Evolutionary conservation across 2,113 vertebrate species (phyloP).

Genomic region (Pteruthius melanotis): DNA sequence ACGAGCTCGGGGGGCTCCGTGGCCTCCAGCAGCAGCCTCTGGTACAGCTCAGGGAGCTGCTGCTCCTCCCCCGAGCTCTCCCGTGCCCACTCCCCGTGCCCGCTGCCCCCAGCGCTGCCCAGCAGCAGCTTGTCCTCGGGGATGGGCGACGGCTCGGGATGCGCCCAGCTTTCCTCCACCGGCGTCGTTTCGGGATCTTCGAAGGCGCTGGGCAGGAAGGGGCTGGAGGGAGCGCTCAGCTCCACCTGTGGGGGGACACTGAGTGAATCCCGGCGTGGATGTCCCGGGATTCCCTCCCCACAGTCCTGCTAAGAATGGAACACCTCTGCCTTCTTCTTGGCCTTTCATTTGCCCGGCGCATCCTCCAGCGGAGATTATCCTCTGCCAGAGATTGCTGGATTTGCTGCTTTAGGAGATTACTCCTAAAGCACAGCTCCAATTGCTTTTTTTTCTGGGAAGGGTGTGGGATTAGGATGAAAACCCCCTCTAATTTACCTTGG

Average conservation of each 20-base stretch:
- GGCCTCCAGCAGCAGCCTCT: background rate
- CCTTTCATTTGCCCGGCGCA: fast-evolving
- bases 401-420: background rate
- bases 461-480: background rate
- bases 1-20: background rate
- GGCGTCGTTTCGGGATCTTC: slow-evolving; percentile 67
- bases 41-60: slow-evolving; percentile 33
- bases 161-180: slow-evolving; percentile 40
- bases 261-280: fast-evolving
- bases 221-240: background rate
- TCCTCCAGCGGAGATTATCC: fast-evolving
- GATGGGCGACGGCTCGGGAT: fast-evolving
- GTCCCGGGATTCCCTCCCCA: fast-evolving
- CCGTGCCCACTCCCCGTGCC: background rate
- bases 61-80: background rate
- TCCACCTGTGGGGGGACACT: slow-evolving; percentile 20
- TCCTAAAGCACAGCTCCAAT: fast-evolving
- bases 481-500: slow-evolving; percentile 48
- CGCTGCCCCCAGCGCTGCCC: background rate
- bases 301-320: fast-evolving
- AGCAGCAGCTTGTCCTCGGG: background rate
- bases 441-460: background rate
- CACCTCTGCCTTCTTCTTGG: fast-evolving
- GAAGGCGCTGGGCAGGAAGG: background rate
- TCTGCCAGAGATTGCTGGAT: fast-evolving